A percentile compares a stretch with the other conserved stretches of the same genome.
Conservation (phyloP, 2,888 invertebrate species). For the Carcina quercana region DNA sequence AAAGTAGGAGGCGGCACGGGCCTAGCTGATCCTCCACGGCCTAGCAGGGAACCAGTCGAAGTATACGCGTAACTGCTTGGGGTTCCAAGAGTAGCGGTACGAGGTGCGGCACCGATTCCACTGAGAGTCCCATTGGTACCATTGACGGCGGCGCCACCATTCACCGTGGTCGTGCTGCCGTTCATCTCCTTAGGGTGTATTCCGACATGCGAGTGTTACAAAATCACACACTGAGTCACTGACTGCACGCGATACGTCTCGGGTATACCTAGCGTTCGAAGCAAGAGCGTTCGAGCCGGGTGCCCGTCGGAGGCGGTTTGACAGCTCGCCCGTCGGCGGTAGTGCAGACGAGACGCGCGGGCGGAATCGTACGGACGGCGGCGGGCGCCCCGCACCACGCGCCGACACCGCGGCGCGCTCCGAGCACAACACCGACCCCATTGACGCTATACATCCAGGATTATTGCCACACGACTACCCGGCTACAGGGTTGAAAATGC, state of each 20-base stretch:
- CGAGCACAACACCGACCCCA: conserved; percentile 22
- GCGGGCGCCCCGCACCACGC: conserved; percentile 36
- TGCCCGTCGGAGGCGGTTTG: conserved; percentile 72
- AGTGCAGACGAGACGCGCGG: conserved; percentile 56
- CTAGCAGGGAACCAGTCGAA: conserved; percentile 76
- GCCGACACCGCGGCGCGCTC: conserved; percentile 40
- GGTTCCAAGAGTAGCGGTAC: conserved; percentile 65
- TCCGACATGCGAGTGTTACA: conserved; percentile 62
- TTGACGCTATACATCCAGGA: conserved; percentile 44
- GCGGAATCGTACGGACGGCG: conserved; percentile 47
- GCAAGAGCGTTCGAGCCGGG: conserved; percentile 64
- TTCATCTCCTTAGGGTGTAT: conserved; percentile 59
- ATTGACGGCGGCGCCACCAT: conserved; percentile 65
- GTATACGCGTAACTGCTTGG: conserved; percentile 79
- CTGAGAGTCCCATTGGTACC: conserved; percentile 60
- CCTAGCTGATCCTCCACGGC: conserved; percentile 76
- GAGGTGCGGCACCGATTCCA: conserved; percentile 61
- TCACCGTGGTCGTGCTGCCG: conserved; percentile 72
- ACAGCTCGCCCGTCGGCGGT: conserved; percentile 65
- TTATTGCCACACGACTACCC: conserved; percentile 51
- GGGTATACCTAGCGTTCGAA: conserved; percentile 43
- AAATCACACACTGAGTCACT: conserved; percentile 63
- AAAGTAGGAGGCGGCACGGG: conserved; percentile 86
- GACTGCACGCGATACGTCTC: conserved; percentile 54
- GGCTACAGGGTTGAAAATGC: conserved; percentile 64